Evolutionary conservation across 2,888 invertebrate genomes (phyloP).

Genomic region (Eucriotettix oculatus): DNA sequence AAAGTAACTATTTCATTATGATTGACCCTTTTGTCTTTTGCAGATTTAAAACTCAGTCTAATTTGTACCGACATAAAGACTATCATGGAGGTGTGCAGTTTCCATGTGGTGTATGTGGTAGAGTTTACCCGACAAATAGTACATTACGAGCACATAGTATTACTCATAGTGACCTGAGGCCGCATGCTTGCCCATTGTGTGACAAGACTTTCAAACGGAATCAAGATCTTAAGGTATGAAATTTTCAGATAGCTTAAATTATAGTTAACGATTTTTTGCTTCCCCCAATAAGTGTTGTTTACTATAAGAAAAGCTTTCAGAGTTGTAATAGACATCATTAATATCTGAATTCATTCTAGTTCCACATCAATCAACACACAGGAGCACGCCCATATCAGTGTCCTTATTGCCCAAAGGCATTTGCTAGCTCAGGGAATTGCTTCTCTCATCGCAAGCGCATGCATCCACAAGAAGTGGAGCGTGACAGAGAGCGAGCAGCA

Average conservation of each 20-base stretch:
- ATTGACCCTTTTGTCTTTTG: constrained; percentile 11
- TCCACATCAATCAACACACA: constrained; percentile 60
- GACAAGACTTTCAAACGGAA: constrained; percentile 56
- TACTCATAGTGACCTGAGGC: constrained; percentile 49
- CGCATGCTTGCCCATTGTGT: constrained; percentile 49
- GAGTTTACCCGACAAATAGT: constrained; percentile 50
- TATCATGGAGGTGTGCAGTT: constrained; percentile 39
- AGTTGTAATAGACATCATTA: no score
- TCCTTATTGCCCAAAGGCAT: constrained; percentile 53
- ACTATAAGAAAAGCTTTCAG: no score
- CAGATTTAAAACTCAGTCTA: constrained; percentile 48
- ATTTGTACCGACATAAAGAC: constrained; percentile 44
- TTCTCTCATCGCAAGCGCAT: constrained; percentile 55
- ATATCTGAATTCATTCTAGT: constrained; percentile 26
- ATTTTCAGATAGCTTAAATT: no score
- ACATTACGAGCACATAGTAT: constrained; percentile 51
- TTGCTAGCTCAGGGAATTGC: constrained; percentile 56
- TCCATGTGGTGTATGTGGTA: constrained; percentile 47
- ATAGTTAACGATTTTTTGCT: no score
- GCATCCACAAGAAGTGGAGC: constrained; percentile 45
- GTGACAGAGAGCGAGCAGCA: constrained; percentile 35
- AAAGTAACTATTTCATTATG: no score
- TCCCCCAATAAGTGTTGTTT: no score
- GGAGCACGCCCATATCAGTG: constrained; percentile 56
- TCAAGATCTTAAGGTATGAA: constrained; percentile 50